Evolutionary conservation across 2,888 invertebrate genomes (phyloP), one percentile per base, ranked within the genome.

Genomic region (Eristalinus sepulchralis): DNA sequence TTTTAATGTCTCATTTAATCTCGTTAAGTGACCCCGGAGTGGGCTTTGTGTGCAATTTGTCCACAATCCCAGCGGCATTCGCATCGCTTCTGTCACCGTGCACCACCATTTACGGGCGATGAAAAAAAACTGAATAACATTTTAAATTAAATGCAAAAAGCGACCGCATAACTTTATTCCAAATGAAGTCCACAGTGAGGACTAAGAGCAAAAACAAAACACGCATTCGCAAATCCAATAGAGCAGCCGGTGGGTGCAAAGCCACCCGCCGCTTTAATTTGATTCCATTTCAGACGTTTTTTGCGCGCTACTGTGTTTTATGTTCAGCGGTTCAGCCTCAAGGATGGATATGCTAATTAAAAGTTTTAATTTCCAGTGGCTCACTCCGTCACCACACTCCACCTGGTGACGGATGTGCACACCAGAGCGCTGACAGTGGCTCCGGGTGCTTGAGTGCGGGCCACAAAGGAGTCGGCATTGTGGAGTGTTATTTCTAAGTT

Each of bases 281-380:
- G 36, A 72, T 71, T 80, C 55, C 67, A 63, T 27, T 62, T 33
- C 24, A 17, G 47, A 59, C 55, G 57, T 76, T 59, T 60, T 31
- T 76, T 60, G 55, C 27, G 27, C 27, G 27, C 64, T 76, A 34
- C 67, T 76, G 71, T 66, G 59, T 71, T 80, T 72, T 72, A 63
- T 73, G 39, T 72, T 70, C 27, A 59, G 53, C 33, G 8, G 33
- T 13, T 53, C 64, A 10, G 47, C 66, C 75, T 60, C 66, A 67
- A 80, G 77, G 81, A 68, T 73, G 68, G 73, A 60, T 85, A 77
- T 73, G 77, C 81, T 85, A 81, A 85, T 85, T 85, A 85, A 85
- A 81, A 81, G 63, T 81, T 85, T 77, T 68, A 77, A 80, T 81
- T 81, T 79, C 22, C 47, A 66, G 39, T 22, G 71, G 39, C 70